Conservation (phyloP, 30 jellyfish, hydroid and myxozoan species). For the Aurelia coerulea region DNA sequence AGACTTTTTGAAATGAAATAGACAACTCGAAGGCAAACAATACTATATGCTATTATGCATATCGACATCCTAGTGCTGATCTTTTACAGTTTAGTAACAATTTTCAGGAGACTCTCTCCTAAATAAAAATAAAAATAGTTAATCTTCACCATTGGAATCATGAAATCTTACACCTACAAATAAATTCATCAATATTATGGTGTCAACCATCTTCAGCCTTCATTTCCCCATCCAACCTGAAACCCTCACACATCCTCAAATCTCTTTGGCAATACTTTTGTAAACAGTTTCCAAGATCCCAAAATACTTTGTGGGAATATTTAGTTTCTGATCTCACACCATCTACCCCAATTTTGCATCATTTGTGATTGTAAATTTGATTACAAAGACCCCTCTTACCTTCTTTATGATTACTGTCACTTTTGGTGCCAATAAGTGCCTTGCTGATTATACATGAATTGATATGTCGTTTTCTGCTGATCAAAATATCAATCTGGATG, state of each 20-base stretch:
- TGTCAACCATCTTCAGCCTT: slow-evolving; percentile 1
- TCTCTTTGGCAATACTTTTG: neutral
- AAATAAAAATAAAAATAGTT: too few species aligned
- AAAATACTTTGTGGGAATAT: neutral
- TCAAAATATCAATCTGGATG: neutral
- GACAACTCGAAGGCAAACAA: too few species aligned
- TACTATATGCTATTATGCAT: too few species aligned
- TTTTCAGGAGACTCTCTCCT: too few species aligned
- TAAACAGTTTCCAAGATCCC: neutral
- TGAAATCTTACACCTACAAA: too few species aligned
- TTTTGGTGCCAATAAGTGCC: neutral
- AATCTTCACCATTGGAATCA: too few species aligned
- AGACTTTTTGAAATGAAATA: too few species aligned
- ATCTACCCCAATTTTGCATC: slow-evolving; percentile 6
- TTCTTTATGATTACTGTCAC: neutral
- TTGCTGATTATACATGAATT: slow-evolving; percentile 3
- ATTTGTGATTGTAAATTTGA: neutral
- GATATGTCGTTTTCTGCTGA: neutral
- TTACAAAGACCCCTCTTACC: neutral
- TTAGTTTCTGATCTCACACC: neutral
- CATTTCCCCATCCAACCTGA: neutral
- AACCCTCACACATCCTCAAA: neutral
- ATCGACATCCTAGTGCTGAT: too few species aligned
- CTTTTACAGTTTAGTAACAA: too few species aligned
- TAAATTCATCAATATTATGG: neutral